Conservation (phyloP, 2,797 vertebrate genomes). For the Parauchenoglanis ngamensis region DNA sequence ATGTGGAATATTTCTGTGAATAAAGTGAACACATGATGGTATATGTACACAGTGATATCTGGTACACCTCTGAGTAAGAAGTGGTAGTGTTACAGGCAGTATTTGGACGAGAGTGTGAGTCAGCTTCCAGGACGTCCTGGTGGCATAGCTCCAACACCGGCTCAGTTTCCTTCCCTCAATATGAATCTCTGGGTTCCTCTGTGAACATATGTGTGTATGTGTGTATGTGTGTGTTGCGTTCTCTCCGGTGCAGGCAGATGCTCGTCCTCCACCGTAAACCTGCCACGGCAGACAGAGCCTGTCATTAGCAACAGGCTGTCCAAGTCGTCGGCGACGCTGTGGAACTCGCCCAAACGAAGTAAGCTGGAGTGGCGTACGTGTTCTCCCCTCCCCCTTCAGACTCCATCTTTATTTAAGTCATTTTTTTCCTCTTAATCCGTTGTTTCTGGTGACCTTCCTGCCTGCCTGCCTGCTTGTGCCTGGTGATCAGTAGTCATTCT, state of each 20-base stretch:
- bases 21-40: background rate
- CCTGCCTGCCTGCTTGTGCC: slow-evolving; percentile 78
- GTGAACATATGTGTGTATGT: slow-evolving; percentile 58
- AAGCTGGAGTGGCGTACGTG: slow-evolving; percentile 79
- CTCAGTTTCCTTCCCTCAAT: slow-evolving; percentile 11
- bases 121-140: slow-evolving; percentile 21
- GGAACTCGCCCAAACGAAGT: slow-evolving; percentile 99
- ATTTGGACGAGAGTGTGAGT: background rate
- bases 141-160: slow-evolving; percentile 2
- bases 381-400: slow-evolving; percentile 52
- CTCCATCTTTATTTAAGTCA: slow-evolving; percentile 16
- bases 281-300: slow-evolving; percentile 97
- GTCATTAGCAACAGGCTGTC: slow-evolving; percentile 99
- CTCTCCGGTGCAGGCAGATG: slow-evolving; percentile 95
- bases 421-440: slow-evolving; percentile 44
- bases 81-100: background rate
- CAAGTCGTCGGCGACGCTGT: slow-evolving; percentile 98
- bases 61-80: background rate
- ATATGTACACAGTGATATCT: background rate
- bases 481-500: slow-evolving; percentile 74
- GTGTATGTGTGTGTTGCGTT: slow-evolving; percentile 74
- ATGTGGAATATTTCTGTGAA: background rate
- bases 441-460: slow-evolving; percentile 73
- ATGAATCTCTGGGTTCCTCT: slow-evolving; percentile 26
- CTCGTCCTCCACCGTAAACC: slow-evolving; percentile 98